These are phyloP conservation scores for Phalacrocorax aristotelis DNA, from an alignment of 2,113 vertebrate genomes.

Conservation along the genomic window DNA sequence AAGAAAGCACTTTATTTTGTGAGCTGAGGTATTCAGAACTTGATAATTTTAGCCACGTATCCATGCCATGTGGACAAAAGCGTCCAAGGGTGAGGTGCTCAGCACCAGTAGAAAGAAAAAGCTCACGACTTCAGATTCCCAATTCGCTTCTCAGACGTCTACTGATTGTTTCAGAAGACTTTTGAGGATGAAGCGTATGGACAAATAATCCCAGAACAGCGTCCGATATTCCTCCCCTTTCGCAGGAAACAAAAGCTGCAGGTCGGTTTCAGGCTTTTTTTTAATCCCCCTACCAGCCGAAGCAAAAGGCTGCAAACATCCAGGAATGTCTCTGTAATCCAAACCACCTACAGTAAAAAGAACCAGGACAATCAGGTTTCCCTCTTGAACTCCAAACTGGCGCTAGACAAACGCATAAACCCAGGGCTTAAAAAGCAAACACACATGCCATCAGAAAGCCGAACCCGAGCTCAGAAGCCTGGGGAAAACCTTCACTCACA, in stretches of 20 bases:
- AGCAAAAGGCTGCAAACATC: slow-evolving; percentile 44
- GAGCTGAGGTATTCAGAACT: neutral
- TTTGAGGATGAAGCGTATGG: slow-evolving; percentile 4
- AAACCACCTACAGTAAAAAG: slow-evolving; percentile 20
- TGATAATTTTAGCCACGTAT: slow-evolving; percentile 36
- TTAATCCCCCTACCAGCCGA: neutral
- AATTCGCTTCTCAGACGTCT: slow-evolving; percentile 13
- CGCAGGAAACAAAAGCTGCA: neutral
- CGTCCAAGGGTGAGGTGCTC: neutral
- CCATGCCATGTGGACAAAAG: slow-evolving; percentile 47
- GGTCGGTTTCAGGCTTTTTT: neutral
- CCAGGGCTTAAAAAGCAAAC: neutral
- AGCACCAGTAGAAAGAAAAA: neutral
- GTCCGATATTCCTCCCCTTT: neutral
- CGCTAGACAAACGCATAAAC: too few species aligned
- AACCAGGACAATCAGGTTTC: neutral
- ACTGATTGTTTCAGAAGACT: slow-evolving; percentile 18
- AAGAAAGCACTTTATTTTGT: neutral
- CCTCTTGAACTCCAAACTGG: neutral
- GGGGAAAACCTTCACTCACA: rapidly evolving
- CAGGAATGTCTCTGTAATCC: slow-evolving; percentile 9
- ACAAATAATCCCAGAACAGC: slow-evolving; percentile 24
- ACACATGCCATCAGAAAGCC: rapidly evolving
- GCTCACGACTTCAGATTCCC: neutral
- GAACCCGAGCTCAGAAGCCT: too few species aligned